Evolutionary conservation across 2,888 invertebrate species (phyloP).

Genomic region (Harmothoe impar): DNA sequence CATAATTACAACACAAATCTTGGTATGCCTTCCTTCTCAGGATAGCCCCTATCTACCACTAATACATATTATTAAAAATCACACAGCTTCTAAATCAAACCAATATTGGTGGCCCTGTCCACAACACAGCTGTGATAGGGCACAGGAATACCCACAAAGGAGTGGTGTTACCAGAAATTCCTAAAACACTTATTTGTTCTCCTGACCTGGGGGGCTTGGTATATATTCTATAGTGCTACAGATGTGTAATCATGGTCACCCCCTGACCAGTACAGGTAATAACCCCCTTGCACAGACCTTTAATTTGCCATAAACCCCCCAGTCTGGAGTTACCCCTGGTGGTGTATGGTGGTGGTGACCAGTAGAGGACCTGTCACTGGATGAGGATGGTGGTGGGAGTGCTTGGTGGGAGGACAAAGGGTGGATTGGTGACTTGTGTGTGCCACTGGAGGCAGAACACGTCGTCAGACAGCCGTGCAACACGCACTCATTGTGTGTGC

Average conservation of each 20-base stretch:
- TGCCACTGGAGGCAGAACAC: not conserved
- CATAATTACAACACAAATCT: too few relatives aligned
- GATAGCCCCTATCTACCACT: too few relatives aligned
- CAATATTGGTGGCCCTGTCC: too few relatives aligned
- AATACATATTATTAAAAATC: too few relatives aligned
- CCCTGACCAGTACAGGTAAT: not conserved
- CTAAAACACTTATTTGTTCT: too few relatives aligned
- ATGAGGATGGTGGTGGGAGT: not conserved
- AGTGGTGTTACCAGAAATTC: too few relatives aligned
- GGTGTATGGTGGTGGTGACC: not conserved
- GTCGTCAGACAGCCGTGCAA: not conserved
- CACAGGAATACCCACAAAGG: too few relatives aligned
- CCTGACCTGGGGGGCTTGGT: not conserved
- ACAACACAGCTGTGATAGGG: too few relatives aligned
- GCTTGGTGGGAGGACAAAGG: not conserved
- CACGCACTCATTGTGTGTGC: not conserved
- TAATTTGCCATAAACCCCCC: constrained; percentile 5
- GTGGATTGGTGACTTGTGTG: not conserved
- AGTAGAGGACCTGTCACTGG: not conserved
- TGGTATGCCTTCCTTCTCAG: too few relatives aligned
- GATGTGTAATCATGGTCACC: constrained; percentile 10
- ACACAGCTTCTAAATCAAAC: too few relatives aligned
- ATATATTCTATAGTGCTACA: not conserved
- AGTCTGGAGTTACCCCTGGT: not conserved
- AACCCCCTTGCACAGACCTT: not conserved